These are phyloP conservation scores for Stichopus chloronotus DNA, from an alignment of 35 echinoderm and acorn worm genomes.

Conservation along the genomic window DNA sequence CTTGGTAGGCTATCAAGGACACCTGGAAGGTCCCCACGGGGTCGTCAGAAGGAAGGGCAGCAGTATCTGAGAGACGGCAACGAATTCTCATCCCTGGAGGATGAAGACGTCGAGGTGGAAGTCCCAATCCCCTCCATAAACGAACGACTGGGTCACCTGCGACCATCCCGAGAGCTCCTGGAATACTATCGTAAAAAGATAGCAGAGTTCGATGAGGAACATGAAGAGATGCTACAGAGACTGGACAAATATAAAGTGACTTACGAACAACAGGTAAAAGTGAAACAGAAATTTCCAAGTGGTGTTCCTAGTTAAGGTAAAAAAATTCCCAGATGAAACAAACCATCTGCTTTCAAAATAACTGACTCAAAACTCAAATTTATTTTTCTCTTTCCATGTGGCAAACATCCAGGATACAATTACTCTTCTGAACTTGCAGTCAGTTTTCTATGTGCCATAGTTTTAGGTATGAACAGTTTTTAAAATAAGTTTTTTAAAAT, in stretches of 20 bases:
- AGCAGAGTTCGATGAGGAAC: conserved; percentile 97
- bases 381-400: too few relatives aligned
- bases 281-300: neutral
- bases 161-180: conserved; percentile 92
- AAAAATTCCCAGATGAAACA: too few relatives aligned
- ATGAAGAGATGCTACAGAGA: conserved; percentile 93
- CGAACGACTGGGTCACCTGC: conserved; percentile 84
- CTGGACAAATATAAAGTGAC: conserved; percentile 97
- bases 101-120: conserved; percentile 51
- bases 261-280: conserved; percentile 94
- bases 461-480: too few relatives aligned
- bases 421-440: too few relatives aligned
- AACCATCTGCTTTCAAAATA: neutral
- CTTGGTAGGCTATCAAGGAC: neutral
- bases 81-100: conserved; percentile 10
- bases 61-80: neutral
- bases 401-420: too few relatives aligned
- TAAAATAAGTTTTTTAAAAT: too few relatives aligned
- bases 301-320: neutral
- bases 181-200: conserved; percentile 99
- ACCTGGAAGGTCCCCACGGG: neutral
- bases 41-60: neutral
- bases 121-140: conserved; percentile 80
- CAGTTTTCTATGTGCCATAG: too few relatives aligned
- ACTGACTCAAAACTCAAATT: neutral